Evolutionary conservation across 1,140 invertebrate species (phyloP).

Genomic region (Monomorium pharaonis): DNA sequence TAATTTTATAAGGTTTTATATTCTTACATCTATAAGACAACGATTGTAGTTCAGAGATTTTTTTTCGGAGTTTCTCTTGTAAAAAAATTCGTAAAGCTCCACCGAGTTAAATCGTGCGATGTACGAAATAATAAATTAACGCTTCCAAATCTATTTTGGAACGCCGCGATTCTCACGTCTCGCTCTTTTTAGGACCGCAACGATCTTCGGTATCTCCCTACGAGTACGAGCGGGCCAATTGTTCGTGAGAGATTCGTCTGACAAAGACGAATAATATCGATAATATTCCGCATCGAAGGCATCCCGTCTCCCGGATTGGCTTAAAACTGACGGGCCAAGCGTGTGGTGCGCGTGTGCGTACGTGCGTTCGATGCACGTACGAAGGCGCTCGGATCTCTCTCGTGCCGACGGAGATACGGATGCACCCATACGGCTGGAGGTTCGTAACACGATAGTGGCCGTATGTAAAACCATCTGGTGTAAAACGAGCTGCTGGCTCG

Average conservation of each 20-base stretch:
- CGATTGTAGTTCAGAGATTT: too few relatives aligned
- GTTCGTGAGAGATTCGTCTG: not conserved
- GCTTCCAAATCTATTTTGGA: constrained; percentile 3
- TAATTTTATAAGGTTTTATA: too few relatives aligned
- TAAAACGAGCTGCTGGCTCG: constrained; percentile 84
- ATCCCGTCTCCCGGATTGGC: constrained; percentile 55
- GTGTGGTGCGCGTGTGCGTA: not conserved
- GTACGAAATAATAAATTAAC: constrained; percentile 7
- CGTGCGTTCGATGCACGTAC: constrained; percentile 57
- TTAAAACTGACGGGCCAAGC: constrained; percentile 33
- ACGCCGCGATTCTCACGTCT: not conserved
- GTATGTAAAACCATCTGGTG: constrained; percentile 84
- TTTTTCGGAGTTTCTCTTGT: too few relatives aligned
- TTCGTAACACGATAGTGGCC: constrained; percentile 82
- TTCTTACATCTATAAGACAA: too few relatives aligned
- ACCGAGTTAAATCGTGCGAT: constrained; percentile 4
- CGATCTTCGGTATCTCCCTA: not conserved
- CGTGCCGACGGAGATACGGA: constrained; percentile 48
- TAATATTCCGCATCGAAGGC: constrained; percentile 73
- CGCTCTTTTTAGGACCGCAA: constrained; percentile 26
- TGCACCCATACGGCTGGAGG: constrained; percentile 64
- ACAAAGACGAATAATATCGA: constrained; percentile 74
- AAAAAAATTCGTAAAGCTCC: too few relatives aligned
- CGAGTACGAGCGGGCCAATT: not conserved
- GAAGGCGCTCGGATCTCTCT: constrained; percentile 47